Conservation (phyloP, 2,888 invertebrate species). For the Limnephilus lunatus region DNA sequence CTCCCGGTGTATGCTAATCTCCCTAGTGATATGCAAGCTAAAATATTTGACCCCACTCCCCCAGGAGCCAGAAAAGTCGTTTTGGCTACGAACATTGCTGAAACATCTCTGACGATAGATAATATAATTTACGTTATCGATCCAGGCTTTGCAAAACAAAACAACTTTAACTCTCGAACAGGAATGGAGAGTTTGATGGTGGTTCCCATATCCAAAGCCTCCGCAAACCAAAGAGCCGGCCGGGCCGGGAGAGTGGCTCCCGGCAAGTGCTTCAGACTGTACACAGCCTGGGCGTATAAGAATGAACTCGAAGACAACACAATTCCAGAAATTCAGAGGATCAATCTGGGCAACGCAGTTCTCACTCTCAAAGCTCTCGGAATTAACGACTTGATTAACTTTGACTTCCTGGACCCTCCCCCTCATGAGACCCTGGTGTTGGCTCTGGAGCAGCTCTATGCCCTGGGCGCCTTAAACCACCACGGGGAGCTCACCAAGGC, state of each 20-base stretch:
- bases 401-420: constrained; percentile 99
- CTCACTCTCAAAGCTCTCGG: constrained; percentile 97
- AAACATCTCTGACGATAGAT: constrained; percentile 99
- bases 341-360: constrained; percentile 98
- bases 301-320: constrained; percentile 99
- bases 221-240: constrained; percentile 98
- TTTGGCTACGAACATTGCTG: constrained; percentile 98
- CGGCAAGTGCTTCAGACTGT: constrained; percentile 98
- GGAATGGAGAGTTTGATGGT: constrained; percentile 99
- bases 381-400: constrained; percentile 97
- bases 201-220: constrained; percentile 98
- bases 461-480: constrained; percentile 97
- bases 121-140: constrained; percentile 99
- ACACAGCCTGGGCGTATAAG: constrained; percentile 99
- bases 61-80: constrained; percentile 97
- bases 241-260: constrained; percentile 96
- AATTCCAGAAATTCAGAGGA: constrained; percentile 98
- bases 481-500: constrained; percentile 97
- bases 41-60: constrained; percentile 98
- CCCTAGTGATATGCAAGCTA: constrained; percentile 99
- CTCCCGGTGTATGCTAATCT: constrained; percentile 98
- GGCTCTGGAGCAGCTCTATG: constrained; percentile 98
- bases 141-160: constrained; percentile 99
- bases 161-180: constrained; percentile 97
- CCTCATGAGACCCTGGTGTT: constrained; percentile 94